phyloP scores from a whole-genome alignment of 2,113 vertebrate species.

The Oreocharis arfaki region DNA sequence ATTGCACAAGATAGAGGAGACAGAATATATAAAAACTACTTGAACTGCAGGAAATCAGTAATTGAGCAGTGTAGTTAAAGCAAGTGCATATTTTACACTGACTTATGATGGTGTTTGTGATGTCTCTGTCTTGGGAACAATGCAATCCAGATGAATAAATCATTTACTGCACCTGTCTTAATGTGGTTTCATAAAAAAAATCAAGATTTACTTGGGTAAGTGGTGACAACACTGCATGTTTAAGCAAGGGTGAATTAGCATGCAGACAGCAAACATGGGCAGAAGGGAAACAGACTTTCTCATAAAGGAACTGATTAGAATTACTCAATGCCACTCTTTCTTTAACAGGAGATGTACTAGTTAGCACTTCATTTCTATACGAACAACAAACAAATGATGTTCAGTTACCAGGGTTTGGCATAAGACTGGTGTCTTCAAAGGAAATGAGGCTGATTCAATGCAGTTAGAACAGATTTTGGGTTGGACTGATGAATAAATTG shows the following conservation, averaged over 20 bases:
- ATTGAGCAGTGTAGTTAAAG: background rate
- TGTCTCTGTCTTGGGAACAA: background rate
- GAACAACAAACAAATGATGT: conserved; percentile 25
- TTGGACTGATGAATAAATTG: background rate
- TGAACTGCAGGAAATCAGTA: background rate
- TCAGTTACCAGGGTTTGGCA: conserved; percentile 8
- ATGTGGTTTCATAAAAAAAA: background rate
- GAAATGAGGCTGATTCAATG: background rate
- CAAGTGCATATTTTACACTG: background rate
- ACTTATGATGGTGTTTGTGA: background rate
- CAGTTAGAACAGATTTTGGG: background rate
- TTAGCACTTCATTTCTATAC: conserved; percentile 39
- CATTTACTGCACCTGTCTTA: background rate
- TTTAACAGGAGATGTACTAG: conserved; percentile 33
- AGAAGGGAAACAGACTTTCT: conserved; percentile 54
- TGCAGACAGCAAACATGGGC: conserved; percentile 40
- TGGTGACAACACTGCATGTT: background rate
- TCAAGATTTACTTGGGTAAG: background rate
- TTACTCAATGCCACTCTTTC: conserved; percentile 14
- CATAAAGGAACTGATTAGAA: conserved; percentile 41
- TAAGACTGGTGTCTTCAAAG: background rate
- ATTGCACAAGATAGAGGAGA: background rate
- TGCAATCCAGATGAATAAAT: background rate
- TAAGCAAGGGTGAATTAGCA: conserved; percentile 46
- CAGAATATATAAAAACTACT: background rate